Evolutionary conservation across 2,113 vertebrate genomes (phyloP).

Genomic region (Zapornia atra): DNA sequence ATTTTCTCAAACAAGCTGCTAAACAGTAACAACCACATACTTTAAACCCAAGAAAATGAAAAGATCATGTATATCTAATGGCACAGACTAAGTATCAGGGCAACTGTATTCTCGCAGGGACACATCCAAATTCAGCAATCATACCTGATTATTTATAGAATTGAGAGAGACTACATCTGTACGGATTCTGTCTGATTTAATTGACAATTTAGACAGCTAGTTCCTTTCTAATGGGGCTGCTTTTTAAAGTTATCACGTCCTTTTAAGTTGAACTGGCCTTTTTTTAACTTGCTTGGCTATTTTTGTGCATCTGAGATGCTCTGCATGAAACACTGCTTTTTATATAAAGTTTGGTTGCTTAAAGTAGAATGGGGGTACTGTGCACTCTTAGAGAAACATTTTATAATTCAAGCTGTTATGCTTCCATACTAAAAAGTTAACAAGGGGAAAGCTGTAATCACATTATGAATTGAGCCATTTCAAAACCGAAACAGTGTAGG

Average conservation of each 20-base stretch:
- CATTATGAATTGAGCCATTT: constrained; percentile 60
- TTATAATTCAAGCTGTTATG: constrained; percentile 46
- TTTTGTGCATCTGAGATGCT: constrained; percentile 34
- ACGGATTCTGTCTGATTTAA: constrained; percentile 33
- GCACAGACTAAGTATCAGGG: background rate
- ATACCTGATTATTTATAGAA: background rate
- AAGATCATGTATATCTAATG: background rate
- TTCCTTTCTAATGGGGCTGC: constrained; percentile 14
- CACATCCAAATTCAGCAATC: background rate
- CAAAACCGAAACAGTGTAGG: constrained; percentile 40
- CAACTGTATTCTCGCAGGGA: background rate
- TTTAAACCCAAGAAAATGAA: background rate
- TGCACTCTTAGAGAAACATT: constrained; percentile 48
- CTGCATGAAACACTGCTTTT: constrained; percentile 42
- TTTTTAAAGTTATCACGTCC: constrained; percentile 53
- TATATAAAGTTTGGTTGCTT: constrained; percentile 31
- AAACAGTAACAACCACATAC: background rate
- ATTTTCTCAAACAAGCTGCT: background rate
- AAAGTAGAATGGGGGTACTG: constrained; percentile 44
- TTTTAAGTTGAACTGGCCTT: constrained; percentile 17
- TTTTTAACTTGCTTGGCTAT: constrained; percentile 44
- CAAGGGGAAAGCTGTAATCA: constrained; percentile 61
- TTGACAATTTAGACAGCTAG: constrained; percentile 7
- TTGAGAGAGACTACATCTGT: background rate
- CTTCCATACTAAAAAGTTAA: constrained; percentile 51